Conservation (phyloP, 1,140 invertebrate species). For the Neotoxoptera formosana region DNA sequence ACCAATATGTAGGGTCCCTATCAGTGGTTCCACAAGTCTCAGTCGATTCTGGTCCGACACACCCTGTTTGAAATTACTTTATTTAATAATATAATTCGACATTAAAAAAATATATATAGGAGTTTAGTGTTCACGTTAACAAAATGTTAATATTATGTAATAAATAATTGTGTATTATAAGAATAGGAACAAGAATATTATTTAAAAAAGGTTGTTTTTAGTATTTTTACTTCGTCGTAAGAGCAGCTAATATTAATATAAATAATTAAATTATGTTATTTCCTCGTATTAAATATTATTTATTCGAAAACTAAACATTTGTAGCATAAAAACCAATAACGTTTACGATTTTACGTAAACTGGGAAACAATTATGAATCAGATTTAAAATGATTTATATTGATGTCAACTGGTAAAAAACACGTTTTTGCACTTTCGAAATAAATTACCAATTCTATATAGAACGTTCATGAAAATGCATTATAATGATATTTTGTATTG, state of each 20-base stretch:
- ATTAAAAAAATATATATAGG: not conserved
- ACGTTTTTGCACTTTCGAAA: not conserved
- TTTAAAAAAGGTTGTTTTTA: not conserved
- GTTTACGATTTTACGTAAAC: not conserved
- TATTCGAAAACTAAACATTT: not conserved
- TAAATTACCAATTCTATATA: not conserved
- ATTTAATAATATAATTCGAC: not conserved
- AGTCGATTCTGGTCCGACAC: not conserved
- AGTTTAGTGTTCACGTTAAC: not conserved
- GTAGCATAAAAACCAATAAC: not conserved
- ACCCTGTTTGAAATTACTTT: not conserved
- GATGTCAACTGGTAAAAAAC: not conserved
- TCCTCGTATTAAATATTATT: not conserved
- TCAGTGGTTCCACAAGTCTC: slow-evolving; percentile 25
- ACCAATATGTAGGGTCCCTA: slow-evolving; percentile 43
- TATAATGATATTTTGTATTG: not conserved
- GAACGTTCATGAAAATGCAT: not conserved
- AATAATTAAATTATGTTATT: not conserved
- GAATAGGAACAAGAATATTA: not conserved
- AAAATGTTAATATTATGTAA: not conserved
- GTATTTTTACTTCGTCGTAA: not conserved
- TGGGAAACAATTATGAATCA: not conserved
- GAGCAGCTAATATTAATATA: not conserved
- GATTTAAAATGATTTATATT: not conserved
- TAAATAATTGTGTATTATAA: not conserved